Percentiles rank a stretch among this genome's conserved stretches.
Evolutionary conservation across 1,140 invertebrate genomes (phyloP).

Genomic region (Drosophila ironensis): DNA sequence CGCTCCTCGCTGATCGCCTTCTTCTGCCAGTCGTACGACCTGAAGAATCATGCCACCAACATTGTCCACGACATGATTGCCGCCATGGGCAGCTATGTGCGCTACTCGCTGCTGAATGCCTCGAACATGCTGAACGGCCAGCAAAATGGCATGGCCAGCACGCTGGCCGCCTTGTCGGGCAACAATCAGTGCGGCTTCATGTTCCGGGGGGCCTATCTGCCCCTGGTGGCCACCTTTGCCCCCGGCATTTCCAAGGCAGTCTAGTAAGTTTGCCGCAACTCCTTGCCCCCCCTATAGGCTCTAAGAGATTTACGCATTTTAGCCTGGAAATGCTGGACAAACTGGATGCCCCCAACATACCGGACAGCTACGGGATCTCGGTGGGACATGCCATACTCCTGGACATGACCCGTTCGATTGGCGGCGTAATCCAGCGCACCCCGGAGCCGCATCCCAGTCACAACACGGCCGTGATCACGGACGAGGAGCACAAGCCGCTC

Average conservation of each 20-base stretch:
- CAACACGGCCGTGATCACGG: constrained; percentile 82
- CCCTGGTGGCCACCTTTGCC: constrained; percentile 92
- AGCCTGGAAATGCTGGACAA: constrained; percentile 98
- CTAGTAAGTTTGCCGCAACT: constrained; percentile 87
- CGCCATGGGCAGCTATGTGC: constrained; percentile 96
- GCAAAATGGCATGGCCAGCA: constrained; percentile 82
- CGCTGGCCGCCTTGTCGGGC: constrained; percentile 45
- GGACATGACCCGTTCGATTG: constrained; percentile 92
- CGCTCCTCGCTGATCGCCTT: constrained; percentile 93
- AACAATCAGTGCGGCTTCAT: constrained; percentile 95
- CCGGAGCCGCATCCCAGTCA: constrained; percentile 71
- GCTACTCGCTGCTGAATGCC: constrained; percentile 89
- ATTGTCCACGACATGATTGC: constrained; percentile 98
- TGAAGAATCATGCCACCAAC: constrained; percentile 95
- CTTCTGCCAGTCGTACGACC: constrained; percentile 97
- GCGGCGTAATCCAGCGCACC: constrained; percentile 73
- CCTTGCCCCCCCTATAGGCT: neutral
- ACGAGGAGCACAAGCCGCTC: constrained; percentile 84
- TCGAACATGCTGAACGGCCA: constrained; percentile 83
- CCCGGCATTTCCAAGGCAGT: constrained; percentile 92
- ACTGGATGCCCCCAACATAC: constrained; percentile 94
- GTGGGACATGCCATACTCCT: constrained; percentile 95
- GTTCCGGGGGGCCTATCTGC: constrained; percentile 95
- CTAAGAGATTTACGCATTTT: neutral
- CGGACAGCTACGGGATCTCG: constrained; percentile 97